Conservation (phyloP, 2,113 vertebrate genomes). For the Chloebia gouldiae region DNA sequence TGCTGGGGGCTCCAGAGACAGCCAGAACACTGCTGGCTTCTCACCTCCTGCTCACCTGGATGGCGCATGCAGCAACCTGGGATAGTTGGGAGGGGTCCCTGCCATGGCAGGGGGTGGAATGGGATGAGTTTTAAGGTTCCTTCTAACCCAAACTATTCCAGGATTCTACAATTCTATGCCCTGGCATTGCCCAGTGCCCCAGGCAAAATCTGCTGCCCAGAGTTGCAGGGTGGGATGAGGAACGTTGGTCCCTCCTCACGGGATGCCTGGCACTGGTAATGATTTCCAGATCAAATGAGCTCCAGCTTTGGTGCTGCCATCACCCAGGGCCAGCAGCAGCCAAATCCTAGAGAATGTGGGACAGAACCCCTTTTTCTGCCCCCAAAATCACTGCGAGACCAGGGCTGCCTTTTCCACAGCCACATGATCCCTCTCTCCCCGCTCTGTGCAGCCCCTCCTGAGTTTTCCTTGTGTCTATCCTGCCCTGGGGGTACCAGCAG, state of each 20-base stretch:
- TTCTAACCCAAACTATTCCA: neutral
- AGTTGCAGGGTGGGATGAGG: neutral
- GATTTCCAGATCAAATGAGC: neutral
- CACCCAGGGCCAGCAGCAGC: neutral
- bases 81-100: neutral
- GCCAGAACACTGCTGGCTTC: rapidly evolving
- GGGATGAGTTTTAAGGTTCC: neutral
- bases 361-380: neutral
- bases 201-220: neutral
- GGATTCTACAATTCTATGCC: neutral
- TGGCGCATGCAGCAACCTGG: neutral
- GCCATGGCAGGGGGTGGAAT: neutral
- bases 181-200: rapidly evolving
- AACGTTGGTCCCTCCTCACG: rapidly evolving
- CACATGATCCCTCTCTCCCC: rapidly evolving
- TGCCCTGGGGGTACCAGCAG: neutral
- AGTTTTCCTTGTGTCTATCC: rapidly evolving
- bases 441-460: neutral
- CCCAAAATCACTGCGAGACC: rapidly evolving
- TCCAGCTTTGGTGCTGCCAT: neutral
- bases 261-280: neutral
- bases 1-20: neutral
- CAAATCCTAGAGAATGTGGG: neutral
- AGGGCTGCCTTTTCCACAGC: neutral
- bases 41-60: neutral